phyloP scores from a whole-genome alignment of 2,888 invertebrate species.

The Camptogramma bilineatum region DNA sequence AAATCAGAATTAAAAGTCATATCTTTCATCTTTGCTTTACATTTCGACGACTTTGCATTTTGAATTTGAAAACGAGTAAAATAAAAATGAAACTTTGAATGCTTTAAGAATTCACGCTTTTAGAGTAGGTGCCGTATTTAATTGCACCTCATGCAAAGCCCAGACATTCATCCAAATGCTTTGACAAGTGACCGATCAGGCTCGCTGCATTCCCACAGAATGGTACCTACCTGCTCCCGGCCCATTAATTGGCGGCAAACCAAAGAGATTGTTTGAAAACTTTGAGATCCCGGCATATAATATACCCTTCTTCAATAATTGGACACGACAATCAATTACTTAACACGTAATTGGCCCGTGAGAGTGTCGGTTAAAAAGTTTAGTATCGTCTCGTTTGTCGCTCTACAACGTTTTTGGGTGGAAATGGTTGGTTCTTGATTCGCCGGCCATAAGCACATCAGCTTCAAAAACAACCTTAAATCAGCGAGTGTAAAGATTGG shows the following conservation, averaged over 20 bases:
- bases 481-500: too few relatives aligned
- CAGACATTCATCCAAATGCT: constrained; percentile 32
- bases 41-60: background rate
- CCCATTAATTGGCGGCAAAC: constrained; percentile 36
- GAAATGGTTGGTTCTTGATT: background rate
- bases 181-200: constrained; percentile 35
- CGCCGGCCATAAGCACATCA: background rate
- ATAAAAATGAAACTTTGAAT: background rate
- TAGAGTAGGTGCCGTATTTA: constrained; percentile 9
- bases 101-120: background rate
- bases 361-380: constrained; percentile 13
- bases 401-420: constrained; percentile 8
- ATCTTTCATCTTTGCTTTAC: background rate
- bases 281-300: constrained; percentile 28
- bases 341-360: constrained; percentile 18
- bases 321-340: constrained; percentile 28
- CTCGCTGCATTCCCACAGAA: constrained; percentile 35
- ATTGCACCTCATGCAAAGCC: constrained; percentile 12
- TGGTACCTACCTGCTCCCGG: constrained; percentile 12
- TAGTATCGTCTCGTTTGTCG: constrained; percentile 4
- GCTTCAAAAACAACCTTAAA: too few relatives aligned
- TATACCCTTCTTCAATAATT: constrained; percentile 28
- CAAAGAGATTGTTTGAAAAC: constrained; percentile 38
- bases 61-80: background rate
- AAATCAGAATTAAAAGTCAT: background rate